Evolutionary conservation across 2,888 invertebrate genomes (phyloP), one percentile per base, ranked within the genome.

Genomic region (Pseudococcus jackbeardsleyi): DNA sequence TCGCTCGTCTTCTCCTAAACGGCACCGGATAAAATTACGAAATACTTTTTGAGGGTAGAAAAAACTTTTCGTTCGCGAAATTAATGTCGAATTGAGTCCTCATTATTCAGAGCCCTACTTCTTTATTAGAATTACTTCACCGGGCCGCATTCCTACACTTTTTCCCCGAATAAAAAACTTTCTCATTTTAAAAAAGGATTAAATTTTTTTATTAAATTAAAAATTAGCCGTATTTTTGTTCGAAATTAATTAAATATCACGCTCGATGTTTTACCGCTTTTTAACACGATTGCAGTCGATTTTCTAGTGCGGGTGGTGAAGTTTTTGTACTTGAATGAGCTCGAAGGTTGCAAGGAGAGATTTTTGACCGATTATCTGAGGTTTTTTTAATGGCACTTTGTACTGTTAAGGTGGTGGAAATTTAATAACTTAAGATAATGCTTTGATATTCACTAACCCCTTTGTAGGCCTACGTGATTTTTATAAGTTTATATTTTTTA

Each of bases 51-150:
- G 46, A 68, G 85, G 22, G 77, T 46, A 77, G 85, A 87, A 84
- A 84, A 84, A 84, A 84, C 84, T 33, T 33, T 87, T 72, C 12
- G 26, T 68, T 77, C 79, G 79, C 54, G 33, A 79, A 77, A 87
- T 87, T 87, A 87, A 72, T 87, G 87, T 87, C 77, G 87, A 87
- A 87, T 87, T 87, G 87, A 87, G 87, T 87, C 77, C 87, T 87
- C 87, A 87, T 87, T 87, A 87, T 87, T 87, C 87, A 87, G 87
- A 87, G 77, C 87, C 87, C 87, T 79, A 79, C 39, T 87, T 87
- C 87, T 87, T 87, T 87, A 87, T 87, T 79, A 87, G 79, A 87
- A 87, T 87, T 87, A 79, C 87, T 50, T 19, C 19, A 87, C 46
- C 54, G 59, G 72, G 7, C 26, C 39, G 64, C 26, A 87, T 77